Percentiles rank a stretch among this genome's conserved stretches.
Conservation (phyloP, 2,888 invertebrate species). For the Nephrotoma flavescens region DNA sequence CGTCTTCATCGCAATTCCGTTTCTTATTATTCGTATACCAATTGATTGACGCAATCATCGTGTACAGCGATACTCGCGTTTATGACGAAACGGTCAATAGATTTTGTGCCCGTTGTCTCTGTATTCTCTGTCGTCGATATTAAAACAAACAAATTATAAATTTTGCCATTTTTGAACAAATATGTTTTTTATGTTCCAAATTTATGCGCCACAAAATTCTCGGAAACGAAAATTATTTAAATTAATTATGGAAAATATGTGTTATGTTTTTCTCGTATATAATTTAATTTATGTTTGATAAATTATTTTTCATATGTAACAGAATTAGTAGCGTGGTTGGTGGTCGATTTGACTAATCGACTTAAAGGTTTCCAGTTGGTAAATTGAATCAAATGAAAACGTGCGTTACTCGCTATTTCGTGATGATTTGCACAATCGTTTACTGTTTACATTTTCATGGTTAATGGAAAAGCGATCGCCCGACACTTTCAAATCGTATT, state of each 20-base stretch:
- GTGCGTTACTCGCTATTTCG: neutral
- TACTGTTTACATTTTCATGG: neutral
- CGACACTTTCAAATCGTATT: neutral
- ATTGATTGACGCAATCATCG: neutral
- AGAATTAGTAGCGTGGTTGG: neutral
- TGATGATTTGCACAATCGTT: neutral
- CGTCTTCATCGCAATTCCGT: neutral
- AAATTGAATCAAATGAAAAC: no score
- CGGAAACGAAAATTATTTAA: neutral
- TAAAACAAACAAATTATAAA: neutral
- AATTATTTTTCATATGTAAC: neutral
- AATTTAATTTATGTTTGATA: neutral
- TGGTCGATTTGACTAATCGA: neutral
- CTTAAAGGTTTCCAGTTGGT: neutral
- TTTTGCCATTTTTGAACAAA: neutral
- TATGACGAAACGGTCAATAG: neutral
- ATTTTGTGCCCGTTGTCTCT: neutral
- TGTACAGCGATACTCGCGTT: neutral
- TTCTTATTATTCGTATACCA: neutral
- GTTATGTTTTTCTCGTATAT: neutral
- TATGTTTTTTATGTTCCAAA: neutral
- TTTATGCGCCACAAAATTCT: neutral
- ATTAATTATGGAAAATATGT: neutral
- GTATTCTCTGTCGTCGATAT: neutral
- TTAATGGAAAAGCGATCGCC: neutral